phyloP scores from a whole-genome alignment of 2,113 vertebrate species.

The Scolopax mira region DNA sequence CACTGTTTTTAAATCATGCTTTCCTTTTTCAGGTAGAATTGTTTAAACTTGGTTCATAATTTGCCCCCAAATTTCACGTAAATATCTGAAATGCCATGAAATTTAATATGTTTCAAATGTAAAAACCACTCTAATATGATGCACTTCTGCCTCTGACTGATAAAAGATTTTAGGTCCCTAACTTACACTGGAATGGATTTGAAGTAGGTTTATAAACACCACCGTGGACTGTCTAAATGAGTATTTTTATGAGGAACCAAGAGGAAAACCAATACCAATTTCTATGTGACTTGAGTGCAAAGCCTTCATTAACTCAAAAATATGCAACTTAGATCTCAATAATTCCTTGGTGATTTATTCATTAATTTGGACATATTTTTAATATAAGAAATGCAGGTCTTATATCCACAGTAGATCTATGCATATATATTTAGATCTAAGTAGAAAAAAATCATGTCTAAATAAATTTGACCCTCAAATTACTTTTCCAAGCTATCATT shows the following conservation, averaged over 20 bases:
- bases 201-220: not conserved
- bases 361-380: not conserved
- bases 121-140: not conserved
- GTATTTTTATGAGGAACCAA: not conserved
- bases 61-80: not conserved
- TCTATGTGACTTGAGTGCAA: not conserved
- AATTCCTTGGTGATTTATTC: not conserved
- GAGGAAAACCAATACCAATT: not conserved
- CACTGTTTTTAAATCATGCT: not conserved
- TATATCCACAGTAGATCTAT: not conserved
- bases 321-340: not conserved
- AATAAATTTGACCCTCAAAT: not conserved
- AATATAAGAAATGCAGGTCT: not conserved
- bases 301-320: not conserved
- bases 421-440: not conserved
- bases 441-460: not conserved
- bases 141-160: not conserved
- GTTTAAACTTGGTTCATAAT: not conserved
- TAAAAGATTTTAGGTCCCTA: not conserved
- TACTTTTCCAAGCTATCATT: not conserved
- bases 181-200: not conserved
- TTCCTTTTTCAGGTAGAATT: not conserved
- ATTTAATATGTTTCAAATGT: fast-evolving
- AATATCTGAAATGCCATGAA: not conserved
- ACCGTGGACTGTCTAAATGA: not conserved